Base-by-base conservation (phyloP, 2,113 vertebrate species). In the Grammomys dolichurus region DNA sequence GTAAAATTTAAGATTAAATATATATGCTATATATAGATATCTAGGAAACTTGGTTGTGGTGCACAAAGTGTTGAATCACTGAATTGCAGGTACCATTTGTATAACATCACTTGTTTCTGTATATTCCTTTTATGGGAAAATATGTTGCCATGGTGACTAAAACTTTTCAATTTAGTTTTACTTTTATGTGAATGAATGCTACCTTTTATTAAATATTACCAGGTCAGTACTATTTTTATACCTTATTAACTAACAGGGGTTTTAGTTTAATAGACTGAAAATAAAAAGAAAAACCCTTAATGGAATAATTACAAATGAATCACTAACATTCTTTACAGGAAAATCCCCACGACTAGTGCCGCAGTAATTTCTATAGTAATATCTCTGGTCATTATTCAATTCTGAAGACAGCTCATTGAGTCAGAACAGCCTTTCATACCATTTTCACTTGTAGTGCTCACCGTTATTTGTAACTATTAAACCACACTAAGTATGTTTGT, bases 181-280 rank as follows among this genome's bases (percentile, higher is more conserved):
- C 98, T 98, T 98, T 98, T 98, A 98, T 98, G 98, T 98, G 98
- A 98, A 98, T 96, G 98, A 98, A 98, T 98, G 98, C 98, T 98
- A 97, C 98, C 97, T 99, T 98, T 98, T 98, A 98, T 98, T 97
- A 98, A 98, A 98, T 98, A 98, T 98, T 98, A 98, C 98, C 98
- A 91, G 96, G 98, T 99, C 98, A 99, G 98, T 99, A 98, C 98
- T 98, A 98, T 99, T 99, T 99, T 99, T 99, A 98, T 98, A 98
- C 98, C 98, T 98, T 98, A 98, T 97, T 97, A 98, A 98, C 97
- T 97, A 98, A 98, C 94, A 91, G 98, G 98, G 98, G 98, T 98
- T 98, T 98, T 98, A 98, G 97, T 98, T 98, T 98, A 98, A 98
- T 97, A 98, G 97, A 95, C 93, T 98, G 97, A 77, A 89, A 95